Conservation (phyloP, 1,140 invertebrate genomes). For the Trinorchestia longiramus region DNA sequence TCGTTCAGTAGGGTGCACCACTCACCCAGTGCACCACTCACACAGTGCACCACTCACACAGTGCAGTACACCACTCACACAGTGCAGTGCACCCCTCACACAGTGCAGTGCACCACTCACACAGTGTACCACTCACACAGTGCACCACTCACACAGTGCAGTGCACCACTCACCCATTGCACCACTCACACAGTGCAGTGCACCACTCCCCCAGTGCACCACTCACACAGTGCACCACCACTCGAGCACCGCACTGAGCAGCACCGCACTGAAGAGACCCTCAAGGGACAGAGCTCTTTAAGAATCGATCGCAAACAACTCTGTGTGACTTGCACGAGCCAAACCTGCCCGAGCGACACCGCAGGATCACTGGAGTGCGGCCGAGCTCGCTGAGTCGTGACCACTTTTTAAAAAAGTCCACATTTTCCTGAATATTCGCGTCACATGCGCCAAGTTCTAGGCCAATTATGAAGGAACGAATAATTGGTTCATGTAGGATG, state of each 20-base stretch:
- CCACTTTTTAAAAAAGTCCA: too few relatives aligned
- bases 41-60: too few relatives aligned
- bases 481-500: too few relatives aligned
- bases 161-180: background rate
- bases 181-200: background rate
- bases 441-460: too few relatives aligned
- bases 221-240: slow-evolving; percentile 2
- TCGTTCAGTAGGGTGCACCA: background rate
- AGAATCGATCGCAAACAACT: slow-evolving; percentile 46
- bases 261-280: background rate
- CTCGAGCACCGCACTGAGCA: background rate
- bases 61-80: background rate
- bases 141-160: background rate
- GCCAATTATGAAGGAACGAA: too few relatives aligned
- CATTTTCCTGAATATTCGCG: too few relatives aligned
- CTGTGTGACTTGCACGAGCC: background rate
- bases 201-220: background rate
- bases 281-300: slow-evolving; percentile 50
- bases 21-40: background rate
- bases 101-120: slow-evolving; percentile 8
- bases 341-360: background rate
- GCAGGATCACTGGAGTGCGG: background rate
- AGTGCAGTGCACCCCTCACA: background rate
- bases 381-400: too few relatives aligned
- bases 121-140: background rate